phyloP scores from a whole-genome alignment of 2,113 vertebrate genomes.

The zebrafish (Danio rerio) region DNA sequence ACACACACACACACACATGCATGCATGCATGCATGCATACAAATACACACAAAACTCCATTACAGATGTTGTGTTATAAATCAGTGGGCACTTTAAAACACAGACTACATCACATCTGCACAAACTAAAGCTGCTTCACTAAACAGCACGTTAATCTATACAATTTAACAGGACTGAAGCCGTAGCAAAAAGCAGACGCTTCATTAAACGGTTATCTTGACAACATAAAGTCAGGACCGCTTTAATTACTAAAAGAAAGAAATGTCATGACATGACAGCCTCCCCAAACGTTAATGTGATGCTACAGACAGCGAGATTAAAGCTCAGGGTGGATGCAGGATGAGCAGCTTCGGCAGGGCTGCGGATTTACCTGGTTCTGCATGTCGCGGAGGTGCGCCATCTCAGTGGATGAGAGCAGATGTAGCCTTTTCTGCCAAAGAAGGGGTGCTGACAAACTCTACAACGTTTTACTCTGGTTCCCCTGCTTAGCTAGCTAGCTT shows the following conservation, averaged over 20 bases:
- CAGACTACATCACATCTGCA: too few relatives aligned
- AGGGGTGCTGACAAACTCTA: conserved; percentile 51
- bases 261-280: neutral
- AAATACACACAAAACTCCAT: too few relatives aligned
- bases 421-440: conserved; percentile 53
- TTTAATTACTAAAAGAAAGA: neutral
- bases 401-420: conserved; percentile 59
- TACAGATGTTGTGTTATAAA: too few relatives aligned
- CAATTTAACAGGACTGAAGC: too few relatives aligned
- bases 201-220: neutral
- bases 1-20: too few relatives aligned
- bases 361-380: conserved; percentile 78
- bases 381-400: conserved; percentile 81
- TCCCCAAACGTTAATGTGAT: neutral
- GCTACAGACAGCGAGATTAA: neutral
- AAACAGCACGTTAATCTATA: too few relatives aligned
- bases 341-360: conserved; percentile 44
- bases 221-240: neutral
- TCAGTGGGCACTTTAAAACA: too few relatives aligned
- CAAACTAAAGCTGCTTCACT: too few relatives aligned
- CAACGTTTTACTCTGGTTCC: conserved; percentile 41
- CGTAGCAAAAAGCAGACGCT: neutral
- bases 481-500: conserved; percentile 67
- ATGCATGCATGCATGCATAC: too few relatives aligned
- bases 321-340: neutral